Conservation (phyloP, 2,888 invertebrate genomes). For the Tetropium fuscum region DNA sequence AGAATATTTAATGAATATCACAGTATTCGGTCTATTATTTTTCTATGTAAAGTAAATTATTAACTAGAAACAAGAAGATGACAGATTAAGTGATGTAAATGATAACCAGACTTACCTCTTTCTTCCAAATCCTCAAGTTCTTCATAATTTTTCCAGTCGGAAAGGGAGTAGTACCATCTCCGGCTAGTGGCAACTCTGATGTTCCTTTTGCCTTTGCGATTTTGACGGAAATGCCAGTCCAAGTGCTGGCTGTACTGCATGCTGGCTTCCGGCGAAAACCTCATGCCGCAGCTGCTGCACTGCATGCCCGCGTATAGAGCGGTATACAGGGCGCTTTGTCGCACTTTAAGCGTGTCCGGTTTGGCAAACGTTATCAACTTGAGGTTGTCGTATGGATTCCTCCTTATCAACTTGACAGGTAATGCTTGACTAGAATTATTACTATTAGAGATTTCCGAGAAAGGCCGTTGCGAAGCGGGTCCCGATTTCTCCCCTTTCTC, state of each 20-base stretch:
- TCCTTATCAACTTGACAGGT: conserved; percentile 30
- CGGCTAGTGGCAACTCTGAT: conserved; percentile 86
- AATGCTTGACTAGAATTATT: conserved; percentile 16
- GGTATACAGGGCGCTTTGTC: conserved; percentile 78
- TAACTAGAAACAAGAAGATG: too few species aligned
- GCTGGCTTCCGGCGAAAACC: conserved; percentile 91
- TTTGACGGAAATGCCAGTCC: conserved; percentile 99
- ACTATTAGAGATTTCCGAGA: neutral
- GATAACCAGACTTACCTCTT: conserved; percentile 75
- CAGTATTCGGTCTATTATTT: too few species aligned
- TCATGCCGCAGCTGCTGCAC: conserved; percentile 95
- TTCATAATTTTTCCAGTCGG: conserved; percentile 95
- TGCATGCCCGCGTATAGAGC: conserved; percentile 91
- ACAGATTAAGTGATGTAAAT: too few species aligned
- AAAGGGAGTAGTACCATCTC: conserved; percentile 90
- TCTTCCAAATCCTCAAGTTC: conserved; percentile 94
- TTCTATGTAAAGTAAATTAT: too few species aligned
- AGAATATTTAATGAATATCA: neutral
- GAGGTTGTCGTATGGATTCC: conserved; percentile 62
- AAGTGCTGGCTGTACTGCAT: conserved; percentile 94
- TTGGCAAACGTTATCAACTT: conserved; percentile 76
- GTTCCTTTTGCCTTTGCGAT: conserved; percentile 88
- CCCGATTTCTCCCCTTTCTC: neutral
- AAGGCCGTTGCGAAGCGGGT: neutral
- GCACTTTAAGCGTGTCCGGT: conserved; percentile 78